Evolutionary conservation across 2,113 vertebrate genomes (phyloP).

Genomic region (Mus spicilegus): DNA sequence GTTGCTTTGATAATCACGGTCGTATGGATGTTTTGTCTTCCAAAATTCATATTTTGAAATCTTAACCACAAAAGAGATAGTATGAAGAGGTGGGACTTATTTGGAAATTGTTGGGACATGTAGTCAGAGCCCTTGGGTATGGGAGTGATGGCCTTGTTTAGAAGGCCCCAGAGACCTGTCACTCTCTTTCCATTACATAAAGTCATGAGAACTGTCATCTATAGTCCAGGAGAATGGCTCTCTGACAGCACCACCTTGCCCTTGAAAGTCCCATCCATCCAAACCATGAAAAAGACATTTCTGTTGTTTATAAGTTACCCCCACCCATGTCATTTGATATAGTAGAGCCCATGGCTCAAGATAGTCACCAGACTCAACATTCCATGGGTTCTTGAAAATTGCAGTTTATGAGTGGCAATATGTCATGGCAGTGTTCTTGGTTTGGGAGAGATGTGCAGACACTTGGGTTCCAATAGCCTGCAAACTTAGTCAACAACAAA

Average conservation of each 20-base stretch:
- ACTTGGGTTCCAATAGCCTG: background rate
- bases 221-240: background rate
- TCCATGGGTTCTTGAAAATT: background rate
- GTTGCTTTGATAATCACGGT: background rate
- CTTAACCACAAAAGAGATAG: background rate
- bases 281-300: background rate
- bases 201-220: background rate
- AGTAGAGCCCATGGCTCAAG: background rate
- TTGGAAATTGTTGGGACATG: background rate
- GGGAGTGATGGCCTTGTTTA: background rate
- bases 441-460: background rate
- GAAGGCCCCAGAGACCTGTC: background rate
- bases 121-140: background rate
- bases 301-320: background rate
- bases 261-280: background rate
- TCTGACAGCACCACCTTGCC: background rate
- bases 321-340: background rate
- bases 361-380: background rate
- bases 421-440: background rate
- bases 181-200: background rate
- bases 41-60: background rate
- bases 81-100: background rate
- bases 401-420: background rate
- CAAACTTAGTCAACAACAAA: background rate
- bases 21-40: background rate